Evolutionary conservation across 2,113 vertebrate species (phyloP).

Genomic region (Dromaius novaehollandiae): DNA sequence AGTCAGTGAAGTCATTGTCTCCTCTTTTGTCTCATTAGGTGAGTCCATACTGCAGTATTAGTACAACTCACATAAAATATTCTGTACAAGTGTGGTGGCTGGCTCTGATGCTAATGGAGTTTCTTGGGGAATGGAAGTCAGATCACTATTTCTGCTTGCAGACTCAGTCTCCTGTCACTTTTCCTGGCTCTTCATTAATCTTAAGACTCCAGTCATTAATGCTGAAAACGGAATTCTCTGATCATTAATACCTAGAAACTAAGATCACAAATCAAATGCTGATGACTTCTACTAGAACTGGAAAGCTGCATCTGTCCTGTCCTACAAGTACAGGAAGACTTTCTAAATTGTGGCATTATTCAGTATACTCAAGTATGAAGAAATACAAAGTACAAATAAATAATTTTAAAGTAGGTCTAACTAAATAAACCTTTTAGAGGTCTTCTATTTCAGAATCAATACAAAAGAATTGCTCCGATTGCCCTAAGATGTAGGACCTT

Average conservation of each 20-base stretch:
- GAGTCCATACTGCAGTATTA: not conserved
- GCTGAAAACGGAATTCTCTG: not conserved
- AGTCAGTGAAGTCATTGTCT: not conserved
- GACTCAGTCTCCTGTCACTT: not conserved
- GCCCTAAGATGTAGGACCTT: not conserved
- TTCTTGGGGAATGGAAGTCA: not conserved
- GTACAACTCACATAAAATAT: not conserved
- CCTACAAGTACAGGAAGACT: not conserved
- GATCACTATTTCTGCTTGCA: not conserved
- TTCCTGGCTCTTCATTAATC: not conserved
- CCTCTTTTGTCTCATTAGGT: accelerated
- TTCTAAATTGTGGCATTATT: not conserved
- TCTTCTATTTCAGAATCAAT: not conserved
- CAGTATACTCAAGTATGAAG: too few species aligned
- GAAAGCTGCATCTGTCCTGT: not conserved
- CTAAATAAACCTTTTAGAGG: not conserved
- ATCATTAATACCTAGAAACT: not conserved
- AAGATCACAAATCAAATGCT: not conserved
- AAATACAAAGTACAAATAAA: not conserved
- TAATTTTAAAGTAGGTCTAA: not conserved
- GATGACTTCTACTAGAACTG: not conserved
- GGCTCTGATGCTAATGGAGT: not conserved
- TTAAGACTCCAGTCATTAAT: not conserved
- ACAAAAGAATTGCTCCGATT: not conserved
- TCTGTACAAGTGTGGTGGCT: not conserved